These are phyloP conservation scores for Penaeus chinensis DNA, from an alignment of 1,140 invertebrate genomes.

Conservation along the genomic window DNA sequence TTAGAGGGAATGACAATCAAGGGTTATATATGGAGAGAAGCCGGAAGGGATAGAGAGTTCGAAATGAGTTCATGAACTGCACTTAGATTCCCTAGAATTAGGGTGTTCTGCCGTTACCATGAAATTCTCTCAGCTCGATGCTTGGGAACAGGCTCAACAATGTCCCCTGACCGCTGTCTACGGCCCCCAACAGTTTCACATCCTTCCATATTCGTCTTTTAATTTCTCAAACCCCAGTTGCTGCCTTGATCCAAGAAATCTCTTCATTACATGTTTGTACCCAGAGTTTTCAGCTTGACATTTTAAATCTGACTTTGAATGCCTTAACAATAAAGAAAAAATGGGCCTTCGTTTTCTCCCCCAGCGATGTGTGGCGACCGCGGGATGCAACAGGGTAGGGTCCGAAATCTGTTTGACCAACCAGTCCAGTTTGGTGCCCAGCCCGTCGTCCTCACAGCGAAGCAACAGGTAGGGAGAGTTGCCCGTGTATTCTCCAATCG, in stretches of 20 bases:
- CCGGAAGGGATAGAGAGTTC: neutral
- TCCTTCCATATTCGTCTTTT: neutral
- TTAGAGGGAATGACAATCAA: too few species aligned
- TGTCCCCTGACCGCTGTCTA: conserved; percentile 44
- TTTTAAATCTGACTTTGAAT: too few species aligned
- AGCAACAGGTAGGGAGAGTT: conserved; percentile 34
- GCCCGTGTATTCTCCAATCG: too few species aligned
- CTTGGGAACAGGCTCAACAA: conserved; percentile 44
- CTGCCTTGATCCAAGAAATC: too few species aligned
- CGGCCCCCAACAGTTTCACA: conserved; percentile 1
- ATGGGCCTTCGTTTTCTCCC: neutral
- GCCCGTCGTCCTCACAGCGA: conserved; percentile 1
- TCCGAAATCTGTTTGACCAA: conserved; percentile 45
- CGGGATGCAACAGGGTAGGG: conserved; percentile 25
- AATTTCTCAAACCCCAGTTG: neutral
- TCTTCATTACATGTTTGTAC: too few species aligned
- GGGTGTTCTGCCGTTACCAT: neutral
- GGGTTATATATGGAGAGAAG: too few species aligned
- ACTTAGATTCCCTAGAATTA: too few species aligned
- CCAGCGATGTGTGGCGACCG: neutral
- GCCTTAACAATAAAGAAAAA: too few species aligned
- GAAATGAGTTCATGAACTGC: neutral
- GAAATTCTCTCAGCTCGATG: neutral
- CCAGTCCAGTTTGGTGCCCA: conserved; percentile 48
- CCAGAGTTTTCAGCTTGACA: too few species aligned